A percentile compares a stretch with the other conserved stretches of the same genome.
phyloP scores from a whole-genome alignment of 2,113 vertebrate genomes.

The Urocynchramus pylzowi region DNA sequence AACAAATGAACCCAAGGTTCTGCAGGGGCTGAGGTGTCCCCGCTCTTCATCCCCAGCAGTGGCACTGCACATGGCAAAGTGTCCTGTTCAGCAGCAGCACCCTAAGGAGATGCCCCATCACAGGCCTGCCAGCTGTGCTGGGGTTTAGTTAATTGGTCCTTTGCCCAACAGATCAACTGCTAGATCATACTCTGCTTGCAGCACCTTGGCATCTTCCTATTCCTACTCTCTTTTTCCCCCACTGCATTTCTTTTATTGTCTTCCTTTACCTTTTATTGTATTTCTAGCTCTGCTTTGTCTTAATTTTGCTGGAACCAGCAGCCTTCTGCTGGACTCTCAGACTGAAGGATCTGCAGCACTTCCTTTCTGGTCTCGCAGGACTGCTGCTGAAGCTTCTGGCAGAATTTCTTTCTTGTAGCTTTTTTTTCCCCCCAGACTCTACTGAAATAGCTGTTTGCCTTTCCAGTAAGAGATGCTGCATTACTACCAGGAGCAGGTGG shows the following conservation, averaged over 20 bases:
- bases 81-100: neutral
- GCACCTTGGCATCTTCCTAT: neutral
- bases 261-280: neutral
- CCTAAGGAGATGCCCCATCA: neutral
- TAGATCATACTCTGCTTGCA: neutral
- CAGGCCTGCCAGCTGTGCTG: neutral
- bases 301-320: neutral
- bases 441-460: conserved; percentile 18
- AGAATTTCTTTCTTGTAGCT: neutral
- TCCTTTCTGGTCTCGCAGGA: conserved; percentile 11
- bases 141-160: neutral
- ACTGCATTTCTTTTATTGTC: neutral
- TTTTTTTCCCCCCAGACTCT: neutral
- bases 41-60: neutral
- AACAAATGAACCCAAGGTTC: neutral
- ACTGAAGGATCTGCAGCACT: conserved; percentile 23
- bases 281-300: neutral
- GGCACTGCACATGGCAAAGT: neutral
- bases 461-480: neutral
- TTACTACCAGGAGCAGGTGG: conserved; percentile 40
- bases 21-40: neutral
- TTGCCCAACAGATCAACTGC: neutral
- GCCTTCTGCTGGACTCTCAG: neutral
- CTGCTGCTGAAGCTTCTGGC: conserved; percentile 27
- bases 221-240: neutral